Base-by-base conservation (phyloP, 2,797 vertebrate genomes). In the Xiphorhynchus erythropygius region DNA sequence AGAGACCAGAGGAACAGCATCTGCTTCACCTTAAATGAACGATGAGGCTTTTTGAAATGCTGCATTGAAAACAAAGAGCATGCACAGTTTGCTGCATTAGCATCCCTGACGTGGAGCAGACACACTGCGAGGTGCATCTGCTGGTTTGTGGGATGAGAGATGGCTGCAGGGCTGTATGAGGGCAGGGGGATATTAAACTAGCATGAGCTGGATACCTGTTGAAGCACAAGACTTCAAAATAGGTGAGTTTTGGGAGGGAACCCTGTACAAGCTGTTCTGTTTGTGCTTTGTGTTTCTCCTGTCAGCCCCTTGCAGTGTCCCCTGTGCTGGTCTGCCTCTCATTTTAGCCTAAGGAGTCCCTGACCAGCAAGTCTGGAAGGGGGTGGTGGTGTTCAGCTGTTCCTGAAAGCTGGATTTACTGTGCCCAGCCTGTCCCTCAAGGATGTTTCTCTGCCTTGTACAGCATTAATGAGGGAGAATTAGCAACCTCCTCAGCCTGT, bases 11-110 rank as follows among this genome's bases (percentile, higher is more conserved):
- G 64, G 52, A 96, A 3, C 77, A 90, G 92, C 95, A 92, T 96
- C 91, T 89, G 94, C 89, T 94, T 97, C 85, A 94, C 96, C 96
- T 96, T 91, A 94, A 90, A 94, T 94, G 95, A 94, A 91, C 59
- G 32, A 93, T 0, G 0, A 90, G 59, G 63, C 69, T 93, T 76
- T 88, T 75, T 78, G 85, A 93, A 95, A 70, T 56, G 69, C 39
- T 74, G 67, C 56, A 13, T 4, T 56, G 70, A 67, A 92, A 90
- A 84, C 69, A 70, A 65, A 91, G 68, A 80, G 69, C n/a, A 16
- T 18, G 47, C 57, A 25, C 0, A 1, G 77, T 82, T 91, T 8
- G 0, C 56, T 67, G 17, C 25, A 25, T 73, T 73, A 67, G 80
- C 77, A 49, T 90, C 74, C 65, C 86, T 92, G 80, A 55, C 2